A percentile compares a stretch with the other conserved stretches of the same genome.
These are phyloP conservation scores for Ectropis grisescens DNA, from an alignment of 1,140 invertebrate genomes.

Conservation along the genomic window DNA sequence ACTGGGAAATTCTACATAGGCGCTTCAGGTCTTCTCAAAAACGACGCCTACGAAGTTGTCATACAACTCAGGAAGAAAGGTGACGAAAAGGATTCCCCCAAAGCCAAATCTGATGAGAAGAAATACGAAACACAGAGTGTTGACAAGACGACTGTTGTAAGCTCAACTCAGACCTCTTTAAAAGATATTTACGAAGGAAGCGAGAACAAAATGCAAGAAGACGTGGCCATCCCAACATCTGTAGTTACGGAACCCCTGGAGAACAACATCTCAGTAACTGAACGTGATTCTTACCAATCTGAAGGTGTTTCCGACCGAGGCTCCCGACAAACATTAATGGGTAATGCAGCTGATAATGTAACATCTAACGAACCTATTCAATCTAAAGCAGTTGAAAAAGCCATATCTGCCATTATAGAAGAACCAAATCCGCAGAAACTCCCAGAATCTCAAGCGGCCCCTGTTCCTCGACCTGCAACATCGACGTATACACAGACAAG, in stretches of 20 bases:
- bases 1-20: constrained; percentile 52
- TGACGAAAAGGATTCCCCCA: constrained; percentile 12
- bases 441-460: constrained; percentile 19
- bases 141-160: too few relatives aligned
- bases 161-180: neutral
- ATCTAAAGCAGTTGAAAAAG: constrained; percentile 21
- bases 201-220: neutral
- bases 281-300: neutral
- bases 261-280: too few relatives aligned
- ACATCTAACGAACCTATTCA: neutral
- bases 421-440: too few relatives aligned
- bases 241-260: too few relatives aligned
- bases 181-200: too few relatives aligned
- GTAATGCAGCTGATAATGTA: neutral
- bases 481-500: constrained; percentile 51
- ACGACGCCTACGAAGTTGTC: constrained; percentile 54
- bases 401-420: constrained; percentile 20
- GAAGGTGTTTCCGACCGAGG: neutral
- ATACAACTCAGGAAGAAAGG: constrained; percentile 58
- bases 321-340: neutral
- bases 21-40: constrained; percentile 44
- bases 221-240: neutral
- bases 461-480: constrained; percentile 24
- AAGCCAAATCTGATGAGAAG: constrained; percentile 3
- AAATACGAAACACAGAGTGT: neutral